A percentile compares a stretch with the other conserved stretches of the same genome.
These are phyloP conservation scores for Pristionchus arcanus DNA, from an alignment of 2,888 invertebrate species.

Conservation along the genomic window DNA sequence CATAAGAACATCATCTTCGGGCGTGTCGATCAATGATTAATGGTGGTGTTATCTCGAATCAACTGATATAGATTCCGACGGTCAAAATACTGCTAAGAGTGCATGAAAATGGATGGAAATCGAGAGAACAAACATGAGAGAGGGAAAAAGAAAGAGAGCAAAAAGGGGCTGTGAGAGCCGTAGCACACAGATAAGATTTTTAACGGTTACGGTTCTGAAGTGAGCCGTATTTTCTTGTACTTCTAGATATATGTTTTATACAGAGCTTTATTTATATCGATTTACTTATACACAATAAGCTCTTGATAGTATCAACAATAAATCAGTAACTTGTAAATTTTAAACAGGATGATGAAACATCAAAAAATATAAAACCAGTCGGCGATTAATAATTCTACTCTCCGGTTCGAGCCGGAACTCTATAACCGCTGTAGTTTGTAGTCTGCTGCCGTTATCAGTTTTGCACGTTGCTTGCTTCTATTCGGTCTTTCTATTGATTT, in stretches of 20 bases:
- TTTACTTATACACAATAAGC: background rate
- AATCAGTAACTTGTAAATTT: too few relatives aligned
- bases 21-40: background rate
- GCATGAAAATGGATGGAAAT: background rate
- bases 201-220: background rate
- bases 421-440: background rate
- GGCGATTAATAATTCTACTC: background rate
- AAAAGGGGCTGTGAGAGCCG: background rate
- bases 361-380: background rate
- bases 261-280: too few relatives aligned
- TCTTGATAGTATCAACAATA: too few relatives aligned
- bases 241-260: too few relatives aligned
- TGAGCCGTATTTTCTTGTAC: background rate
- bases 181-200: background rate
- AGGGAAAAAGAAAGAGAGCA: background rate
- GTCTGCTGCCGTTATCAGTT: slow-evolving; percentile 9
- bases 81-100: background rate
- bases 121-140: slow-evolving; percentile 7
- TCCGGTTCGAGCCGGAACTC: background rate
- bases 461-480: background rate
- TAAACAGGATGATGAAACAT: too few relatives aligned
- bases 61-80: background rate
- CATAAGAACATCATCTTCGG: background rate
- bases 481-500: background rate
- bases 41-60: background rate